A percentile compares a stretch with the other conserved stretches of the same genome.
These are phyloP conservation scores for Tetrao urogallus DNA, from an alignment of 2,113 vertebrate genomes.

Conservation along the genomic window DNA sequence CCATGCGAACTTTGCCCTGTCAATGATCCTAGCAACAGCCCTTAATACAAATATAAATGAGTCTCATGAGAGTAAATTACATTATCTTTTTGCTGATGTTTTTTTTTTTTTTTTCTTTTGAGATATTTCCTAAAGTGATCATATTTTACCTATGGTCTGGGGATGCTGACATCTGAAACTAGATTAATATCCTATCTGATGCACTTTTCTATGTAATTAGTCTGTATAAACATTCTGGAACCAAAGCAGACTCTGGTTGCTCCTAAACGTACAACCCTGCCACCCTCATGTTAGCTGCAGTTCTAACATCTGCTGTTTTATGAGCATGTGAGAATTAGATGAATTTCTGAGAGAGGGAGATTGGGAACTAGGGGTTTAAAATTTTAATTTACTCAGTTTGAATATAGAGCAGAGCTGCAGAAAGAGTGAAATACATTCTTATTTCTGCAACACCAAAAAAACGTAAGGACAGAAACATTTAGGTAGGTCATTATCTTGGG, in stretches of 20 bases:
- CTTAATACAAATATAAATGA: background rate
- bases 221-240: background rate
- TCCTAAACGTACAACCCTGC: background rate
- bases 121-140: background rate
- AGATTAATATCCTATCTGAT: background rate
- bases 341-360: background rate
- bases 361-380: constrained; percentile 32
- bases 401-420: background rate
- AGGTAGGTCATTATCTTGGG: background rate
- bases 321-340: background rate
- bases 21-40: background rate
- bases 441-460: background rate
- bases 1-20: background rate
- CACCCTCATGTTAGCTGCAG: background rate
- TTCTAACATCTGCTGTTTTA: background rate
- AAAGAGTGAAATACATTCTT: background rate
- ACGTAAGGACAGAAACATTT: background rate
- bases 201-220: constrained; percentile 4
- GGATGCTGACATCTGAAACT: background rate
- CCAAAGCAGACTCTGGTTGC: background rate
- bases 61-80: background rate
- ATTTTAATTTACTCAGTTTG: constrained; percentile 16
- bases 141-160: background rate
- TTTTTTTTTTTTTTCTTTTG: background rate
- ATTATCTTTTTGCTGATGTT: background rate